Conservation (phyloP, 2,888 invertebrate species). For the Heliconius ismenius region DNA sequence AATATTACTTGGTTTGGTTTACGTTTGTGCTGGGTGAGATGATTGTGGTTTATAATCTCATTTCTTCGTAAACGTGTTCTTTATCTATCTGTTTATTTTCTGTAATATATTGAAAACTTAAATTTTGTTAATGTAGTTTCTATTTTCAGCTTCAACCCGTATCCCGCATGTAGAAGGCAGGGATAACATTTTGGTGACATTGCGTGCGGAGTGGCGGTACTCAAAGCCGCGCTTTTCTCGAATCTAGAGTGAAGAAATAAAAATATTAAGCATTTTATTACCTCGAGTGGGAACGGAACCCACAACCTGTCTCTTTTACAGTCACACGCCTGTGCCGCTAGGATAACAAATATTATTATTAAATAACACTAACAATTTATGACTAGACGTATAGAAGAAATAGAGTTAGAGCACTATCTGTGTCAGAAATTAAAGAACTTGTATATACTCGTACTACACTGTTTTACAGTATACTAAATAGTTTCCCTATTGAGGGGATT, state of each 20-base stretch:
- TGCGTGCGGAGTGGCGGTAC: no score
- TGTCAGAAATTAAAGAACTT: neutral
- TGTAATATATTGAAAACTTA: neutral
- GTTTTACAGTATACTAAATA: neutral
- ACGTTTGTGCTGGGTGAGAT: no score
- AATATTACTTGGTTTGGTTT: neutral
- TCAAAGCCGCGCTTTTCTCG: neutral
- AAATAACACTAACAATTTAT: neutral
- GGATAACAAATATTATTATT: neutral
- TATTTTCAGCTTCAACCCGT: no score
- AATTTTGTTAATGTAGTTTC: no score
- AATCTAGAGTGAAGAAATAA: neutral
- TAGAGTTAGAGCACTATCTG: neutral
- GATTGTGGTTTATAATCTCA: no score
- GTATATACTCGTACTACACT: neutral
- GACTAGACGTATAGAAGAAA: neutral
- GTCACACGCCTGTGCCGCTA: neutral
- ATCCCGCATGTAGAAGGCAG: neutral
- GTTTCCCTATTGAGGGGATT: neutral
- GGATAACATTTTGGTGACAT: no score
- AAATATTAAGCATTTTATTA: no score
- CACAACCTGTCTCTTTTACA: neutral
- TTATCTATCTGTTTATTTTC: neutral
- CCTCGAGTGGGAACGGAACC: neutral
- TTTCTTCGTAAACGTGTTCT: no score